phyloP scores from a whole-genome alignment of 1,140 invertebrate genomes.

The Drosophila ohnishii region DNA sequence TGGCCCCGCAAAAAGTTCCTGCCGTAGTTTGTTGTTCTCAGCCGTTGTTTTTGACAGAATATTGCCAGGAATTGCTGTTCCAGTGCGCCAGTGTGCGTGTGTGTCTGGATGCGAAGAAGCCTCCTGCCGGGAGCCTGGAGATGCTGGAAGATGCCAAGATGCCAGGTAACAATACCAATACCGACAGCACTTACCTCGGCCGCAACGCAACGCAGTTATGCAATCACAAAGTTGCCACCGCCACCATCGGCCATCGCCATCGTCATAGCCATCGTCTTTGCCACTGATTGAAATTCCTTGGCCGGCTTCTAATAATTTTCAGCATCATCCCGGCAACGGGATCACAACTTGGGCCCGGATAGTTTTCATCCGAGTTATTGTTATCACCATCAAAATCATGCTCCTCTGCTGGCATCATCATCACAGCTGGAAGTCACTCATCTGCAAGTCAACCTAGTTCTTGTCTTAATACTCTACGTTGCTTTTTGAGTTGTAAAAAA shows the following conservation, averaged over 20 bases:
- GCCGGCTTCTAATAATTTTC: conserved; percentile 57
- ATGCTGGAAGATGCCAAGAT: conserved; percentile 20
- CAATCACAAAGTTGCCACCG: conserved; percentile 68
- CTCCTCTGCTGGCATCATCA: conserved; percentile 14
- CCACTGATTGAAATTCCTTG: conserved; percentile 72
- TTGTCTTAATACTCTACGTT: not conserved
- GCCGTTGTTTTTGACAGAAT: conserved; percentile 72
- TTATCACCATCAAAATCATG: conserved; percentile 60
- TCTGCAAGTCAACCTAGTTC: not conserved
- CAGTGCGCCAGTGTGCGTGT: not conserved
- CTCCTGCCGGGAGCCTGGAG: conserved; percentile 48
- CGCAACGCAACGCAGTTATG: conserved; percentile 57
- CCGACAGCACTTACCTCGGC: conserved; percentile 20
- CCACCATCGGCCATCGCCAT: conserved; percentile 8
- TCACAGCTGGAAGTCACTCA: conserved; percentile 36
- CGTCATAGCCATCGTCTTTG: conserved; percentile 41
- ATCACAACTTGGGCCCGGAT: conserved; percentile 32
- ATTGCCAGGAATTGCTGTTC: conserved; percentile 44
- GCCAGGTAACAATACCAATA: conserved; percentile 40
- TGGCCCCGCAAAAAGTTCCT: conserved; percentile 59
- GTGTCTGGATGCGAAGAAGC: not conserved
- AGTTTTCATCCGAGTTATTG: conserved; percentile 60
- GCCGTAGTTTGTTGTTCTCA: conserved; percentile 41
- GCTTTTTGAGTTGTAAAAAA: not conserved
- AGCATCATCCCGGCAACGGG: conserved; percentile 41